phyloP scores from a whole-genome alignment of 2,113 vertebrate genomes.

The Lucifuga dentata region DNA sequence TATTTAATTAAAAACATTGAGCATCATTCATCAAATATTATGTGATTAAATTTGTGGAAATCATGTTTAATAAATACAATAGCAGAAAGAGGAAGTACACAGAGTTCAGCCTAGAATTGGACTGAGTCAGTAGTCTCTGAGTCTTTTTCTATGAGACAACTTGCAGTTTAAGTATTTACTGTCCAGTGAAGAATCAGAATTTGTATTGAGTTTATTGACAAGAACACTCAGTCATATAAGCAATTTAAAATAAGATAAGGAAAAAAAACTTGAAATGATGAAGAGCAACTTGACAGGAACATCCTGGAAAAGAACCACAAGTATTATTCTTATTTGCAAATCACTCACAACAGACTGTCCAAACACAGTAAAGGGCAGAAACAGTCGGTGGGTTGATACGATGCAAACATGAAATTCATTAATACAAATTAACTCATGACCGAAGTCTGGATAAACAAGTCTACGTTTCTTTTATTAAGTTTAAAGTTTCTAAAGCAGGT shows the following conservation, averaged over 20 bases:
- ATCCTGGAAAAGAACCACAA: no score
- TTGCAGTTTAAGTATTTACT: slow-evolving; percentile 10
- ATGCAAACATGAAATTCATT: neutral
- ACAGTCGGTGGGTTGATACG: neutral
- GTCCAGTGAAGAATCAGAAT: neutral
- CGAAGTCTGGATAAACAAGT: neutral
- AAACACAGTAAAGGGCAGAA: neutral
- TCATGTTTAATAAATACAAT: slow-evolving; percentile 15
- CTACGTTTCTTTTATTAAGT: neutral
- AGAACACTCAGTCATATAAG: no score
- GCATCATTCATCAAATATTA: slow-evolving; percentile 40
- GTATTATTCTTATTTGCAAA: no score
- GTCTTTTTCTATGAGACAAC: neutral
- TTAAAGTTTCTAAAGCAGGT: neutral
- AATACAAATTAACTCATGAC: neutral
- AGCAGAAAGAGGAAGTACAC: neutral
- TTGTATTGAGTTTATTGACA: no score
- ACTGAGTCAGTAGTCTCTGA: slow-evolving; percentile 1
- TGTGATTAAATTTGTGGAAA: slow-evolving; percentile 25
- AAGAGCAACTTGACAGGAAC: no score
- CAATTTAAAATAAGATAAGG: no score
- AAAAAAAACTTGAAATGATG: no score
- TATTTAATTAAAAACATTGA: slow-evolving; percentile 59
- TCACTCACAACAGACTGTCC: neutral
- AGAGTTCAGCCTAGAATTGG: slow-evolving; percentile 12